Conservation (phyloP, 2,888 invertebrate genomes). For the Tenthredo amoena region DNA sequence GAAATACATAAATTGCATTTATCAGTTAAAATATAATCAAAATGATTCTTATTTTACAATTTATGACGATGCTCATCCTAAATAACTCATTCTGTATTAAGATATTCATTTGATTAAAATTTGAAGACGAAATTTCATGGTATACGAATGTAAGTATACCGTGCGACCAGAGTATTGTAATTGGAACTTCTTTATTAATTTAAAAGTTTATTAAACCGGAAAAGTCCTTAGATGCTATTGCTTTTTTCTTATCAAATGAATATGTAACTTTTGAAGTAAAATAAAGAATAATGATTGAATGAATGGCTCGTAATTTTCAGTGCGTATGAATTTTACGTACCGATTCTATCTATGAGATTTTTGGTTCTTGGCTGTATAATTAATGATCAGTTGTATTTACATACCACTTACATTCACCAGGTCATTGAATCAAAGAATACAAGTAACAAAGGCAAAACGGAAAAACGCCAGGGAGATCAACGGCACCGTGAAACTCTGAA, state of each 20-base stretch:
- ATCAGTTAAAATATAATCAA: constrained; percentile 5
- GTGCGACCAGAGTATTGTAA: constrained; percentile 10
- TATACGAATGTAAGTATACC: constrained; percentile 1
- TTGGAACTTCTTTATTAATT: not conserved
- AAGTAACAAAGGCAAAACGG: constrained; percentile 61
- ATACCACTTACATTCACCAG: constrained; percentile 57
- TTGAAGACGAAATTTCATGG: not conserved
- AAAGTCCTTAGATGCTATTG: constrained; percentile 42
- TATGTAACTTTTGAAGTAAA: constrained; percentile 50
- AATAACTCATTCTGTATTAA: not conserved
- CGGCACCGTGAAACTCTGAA: constrained; percentile 61
- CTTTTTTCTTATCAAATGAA: constrained; percentile 13
- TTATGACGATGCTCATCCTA: constrained; percentile 7
- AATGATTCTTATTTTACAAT: constrained; percentile 21
- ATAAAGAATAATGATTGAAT: constrained; percentile 48
- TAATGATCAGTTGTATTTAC: not conserved
- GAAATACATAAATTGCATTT: not conserved
- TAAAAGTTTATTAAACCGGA: not conserved
- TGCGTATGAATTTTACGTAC: not conserved
- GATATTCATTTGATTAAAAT: not conserved
- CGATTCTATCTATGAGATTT: constrained; percentile 9
- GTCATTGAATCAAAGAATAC: constrained; percentile 61
- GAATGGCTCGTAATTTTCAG: not conserved
- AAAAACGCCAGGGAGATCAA: constrained; percentile 64
- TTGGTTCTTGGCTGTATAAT: constrained; percentile 15